Evolutionary conservation across 2,113 vertebrate species (phyloP), one percentile per base, ranked within the genome.

Genomic region (Plecotus auritus): DNA sequence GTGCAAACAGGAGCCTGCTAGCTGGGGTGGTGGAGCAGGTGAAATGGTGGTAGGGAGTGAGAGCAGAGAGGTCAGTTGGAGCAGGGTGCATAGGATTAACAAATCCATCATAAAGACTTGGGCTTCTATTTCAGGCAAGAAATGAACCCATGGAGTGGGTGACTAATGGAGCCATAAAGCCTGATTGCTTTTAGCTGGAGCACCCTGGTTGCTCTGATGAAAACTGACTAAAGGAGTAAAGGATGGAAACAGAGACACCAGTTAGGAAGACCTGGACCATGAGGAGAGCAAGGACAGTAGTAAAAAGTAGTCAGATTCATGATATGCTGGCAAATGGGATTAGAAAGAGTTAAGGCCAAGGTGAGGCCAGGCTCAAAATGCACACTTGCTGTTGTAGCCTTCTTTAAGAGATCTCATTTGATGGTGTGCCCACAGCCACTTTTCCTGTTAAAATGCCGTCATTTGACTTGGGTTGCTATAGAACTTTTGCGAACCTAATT

Each of bases 81-180:
- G 12, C 49, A 47, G 64, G 76, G 73, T 30, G 1, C 0, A 0
- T 4, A 67, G 4, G 6, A 12, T 10, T 4, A 30, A 3, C 1
- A 30, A 66, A 13, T 82, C 51, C n/a, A 35, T 7, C 9, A 11
- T 4, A 40, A 69, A 28, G 37, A 18, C 32, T 28, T 35, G 7
- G 40, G 64, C n/a, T 88, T 85, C 76, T 40, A 17, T 2, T 32
- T 2, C 42, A 32, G 70, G 8, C 17, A 26, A 64, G 42, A 72
- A 54, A 47, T 2, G 6, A 18, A n/a, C 14, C 6, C 42, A 28
- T 9, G 9, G 37, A 20, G 0, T 1, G 8, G 1, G 17, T 11
- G 37, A 4, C 10, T 11, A 2, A 18, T 5, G 10, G 14, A 26
- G 11, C 4, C 9, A 8, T 4, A 9, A 12, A 30, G 2, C 7